Evolutionary conservation across 2,888 invertebrate genomes (phyloP), one percentile per base, ranked within the genome.

Genomic region (Dryocosmus kuriphilus): DNA sequence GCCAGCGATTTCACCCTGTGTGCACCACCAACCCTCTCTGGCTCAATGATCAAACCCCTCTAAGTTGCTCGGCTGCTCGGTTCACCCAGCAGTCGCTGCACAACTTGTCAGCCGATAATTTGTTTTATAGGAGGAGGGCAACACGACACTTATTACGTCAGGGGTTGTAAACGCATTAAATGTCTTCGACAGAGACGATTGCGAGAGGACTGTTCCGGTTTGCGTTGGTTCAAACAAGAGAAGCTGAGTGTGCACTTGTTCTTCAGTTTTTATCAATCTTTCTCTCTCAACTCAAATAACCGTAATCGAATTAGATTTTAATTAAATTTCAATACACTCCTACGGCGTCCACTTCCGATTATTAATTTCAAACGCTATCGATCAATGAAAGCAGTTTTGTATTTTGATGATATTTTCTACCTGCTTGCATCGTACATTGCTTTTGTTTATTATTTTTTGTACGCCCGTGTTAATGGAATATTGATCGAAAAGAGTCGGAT

Each of bases 81-180:
- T 63, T 63, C 35, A 32, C 63, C 35, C 61, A 78, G 71, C 77
- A 57, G 74, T 74, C 62, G 73, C 62, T 60, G 46, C 27, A 76
- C 51, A 76, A 75, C 46, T 71, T 71, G 51, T 24, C 51, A 51
- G 71, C 41, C 81, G 85, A 83, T 84, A 82, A 85, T 84, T 86
- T 84, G 85, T 86, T 84, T 84, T 86, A 82, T 84, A 35, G 27
- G 16, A 19, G 71, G 71, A 74, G 78, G 81, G 85, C 84, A 85
- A 86, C 81, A 78, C 82, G 85, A 85, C 82, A 85, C 86, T 85
- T 85, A 85, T 85, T 85, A 83, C 84, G 79, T 77, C 80, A 73
- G 67, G 51, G n/a, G 46, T 32, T 14, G 46, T 46, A 9, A 55
- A 71, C 24, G 14, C 24, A 55, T 19, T 35, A 63, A 63, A 63